Evolutionary conservation across 2,888 invertebrate genomes (phyloP).

Genomic region (Erebia ligea): DNA sequence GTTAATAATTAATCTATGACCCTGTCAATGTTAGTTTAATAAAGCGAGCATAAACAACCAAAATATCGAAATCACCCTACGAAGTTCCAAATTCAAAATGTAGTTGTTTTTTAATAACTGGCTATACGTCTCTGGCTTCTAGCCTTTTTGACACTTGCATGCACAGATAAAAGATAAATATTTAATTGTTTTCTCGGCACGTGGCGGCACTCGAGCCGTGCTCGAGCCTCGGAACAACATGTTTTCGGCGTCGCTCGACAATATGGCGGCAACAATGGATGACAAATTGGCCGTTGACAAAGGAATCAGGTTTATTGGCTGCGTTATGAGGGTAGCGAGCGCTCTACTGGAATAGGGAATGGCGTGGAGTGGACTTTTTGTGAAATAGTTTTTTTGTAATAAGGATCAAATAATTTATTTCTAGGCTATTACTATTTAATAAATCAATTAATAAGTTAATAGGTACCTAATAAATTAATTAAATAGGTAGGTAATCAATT

Average conservation of each 20-base stretch:
- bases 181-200: constrained; percentile 75
- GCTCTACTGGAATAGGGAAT: constrained; percentile 53
- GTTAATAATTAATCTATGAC: too few relatives aligned
- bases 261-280: constrained; percentile 64
- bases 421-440: background rate
- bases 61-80: constrained; percentile 13
- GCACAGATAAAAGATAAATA: constrained; percentile 65
- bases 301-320: constrained; percentile 78
- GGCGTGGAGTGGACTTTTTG: constrained; percentile 43
- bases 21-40: too few relatives aligned
- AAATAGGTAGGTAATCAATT: too few relatives aligned
- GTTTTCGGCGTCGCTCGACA: constrained; percentile 50
- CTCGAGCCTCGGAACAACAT: constrained; percentile 57
- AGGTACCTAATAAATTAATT: too few relatives aligned
- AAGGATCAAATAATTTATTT: too few relatives aligned
- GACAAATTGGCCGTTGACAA: constrained; percentile 78
- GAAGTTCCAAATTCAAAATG: constrained; percentile 36
- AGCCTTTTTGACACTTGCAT: constrained; percentile 36
- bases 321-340: constrained; percentile 76
- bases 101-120: constrained; percentile 21
- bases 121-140: background rate
- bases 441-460: too few relatives aligned
- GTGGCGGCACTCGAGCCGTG: constrained; percentile 67
- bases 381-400: background rate
- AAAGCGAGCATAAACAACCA: too few relatives aligned